Evolutionary conservation across 2,888 invertebrate genomes (phyloP).

Genomic region (Eupeodes latifasciatus): DNA sequence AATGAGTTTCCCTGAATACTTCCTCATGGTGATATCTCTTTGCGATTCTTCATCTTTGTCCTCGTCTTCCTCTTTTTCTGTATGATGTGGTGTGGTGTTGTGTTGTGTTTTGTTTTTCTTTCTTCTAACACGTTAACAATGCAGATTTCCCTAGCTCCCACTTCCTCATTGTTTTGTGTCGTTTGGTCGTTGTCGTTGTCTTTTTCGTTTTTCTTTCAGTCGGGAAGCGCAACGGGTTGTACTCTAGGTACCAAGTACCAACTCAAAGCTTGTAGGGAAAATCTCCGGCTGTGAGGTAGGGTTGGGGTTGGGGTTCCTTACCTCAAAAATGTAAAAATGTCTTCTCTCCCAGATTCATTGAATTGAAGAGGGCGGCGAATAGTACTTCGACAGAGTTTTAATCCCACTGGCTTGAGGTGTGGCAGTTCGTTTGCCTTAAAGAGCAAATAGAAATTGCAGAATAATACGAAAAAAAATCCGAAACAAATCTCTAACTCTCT

Average conservation of each 20-base stretch:
- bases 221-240: conserved; percentile 40
- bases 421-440: conserved; percentile 72
- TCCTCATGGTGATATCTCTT: conserved; percentile 53
- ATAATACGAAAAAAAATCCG: conserved; percentile 10
- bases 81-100: background rate
- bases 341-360: conserved; percentile 34
- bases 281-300: background rate
- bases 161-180: conserved; percentile 72
- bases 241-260: background rate
- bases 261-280: background rate
- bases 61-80: background rate
- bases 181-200: conserved; percentile 49
- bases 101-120: background rate
- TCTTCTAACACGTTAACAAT: conserved; percentile 58
- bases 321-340: conserved; percentile 40
- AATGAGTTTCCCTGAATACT: conserved; percentile 69
- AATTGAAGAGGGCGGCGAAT: conserved; percentile 59
- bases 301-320: conserved; percentile 22
- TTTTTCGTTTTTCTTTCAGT: conserved; percentile 39
- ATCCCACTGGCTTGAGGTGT: conserved; percentile 74
- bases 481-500: conserved; percentile 36
- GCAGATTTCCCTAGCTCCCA: conserved; percentile 73
- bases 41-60: conserved; percentile 10
- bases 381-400: conserved; percentile 56
- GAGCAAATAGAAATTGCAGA: conserved; percentile 60